Base-by-base conservation (phyloP, 2,888 invertebrate species). In the Pseudococcus viburni region DNA sequence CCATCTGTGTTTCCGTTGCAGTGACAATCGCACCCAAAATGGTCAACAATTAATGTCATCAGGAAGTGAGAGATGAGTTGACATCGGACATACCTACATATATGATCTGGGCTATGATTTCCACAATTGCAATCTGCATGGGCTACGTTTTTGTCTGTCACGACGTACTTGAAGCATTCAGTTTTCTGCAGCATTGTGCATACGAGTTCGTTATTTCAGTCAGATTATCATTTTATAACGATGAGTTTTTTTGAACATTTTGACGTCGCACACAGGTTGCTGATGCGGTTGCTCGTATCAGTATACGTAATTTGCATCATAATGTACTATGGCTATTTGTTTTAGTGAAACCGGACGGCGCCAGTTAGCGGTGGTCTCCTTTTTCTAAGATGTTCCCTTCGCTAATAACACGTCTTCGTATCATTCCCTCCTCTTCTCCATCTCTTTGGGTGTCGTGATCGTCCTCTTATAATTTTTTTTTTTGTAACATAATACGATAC, bases 311-410 rank as follows among this genome's bases (percentile, higher is more conserved):
- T 84, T 84, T 84, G 84, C 84, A 84, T 84, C 51, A 84, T 84
- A 84, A 84, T 84, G 48, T 84, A 51, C 84, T 48, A 22, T 83
- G 48, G 51, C 51, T 84, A 51, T 84, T 84, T 84, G 84, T 84
- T 84, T 84, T 84, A 84, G 84, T 84, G 84, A 84, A 84, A 84
- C 84, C 84, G 84, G 84, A 84, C 51, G 84, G 84, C 84, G 84
- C 84, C 84, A 51, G 46, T 51, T 84, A 51, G 51, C 51, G 84
- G 84, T 48, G 84, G 84, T 84, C 84, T 48, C 51, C 51, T 51
- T 84, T 33, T 33, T 26, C 33, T 12, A 33, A 26, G 12, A 12
- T 73, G 68, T 73, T 73, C 68, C 26, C 33, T 15, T 73, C 33
- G 33, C 68, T 73, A 73, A 73, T 73, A 73, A 73, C 68, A 73